phyloP scores from a whole-genome alignment of 2,888 invertebrate species.

The Watsonalla binaria region DNA sequence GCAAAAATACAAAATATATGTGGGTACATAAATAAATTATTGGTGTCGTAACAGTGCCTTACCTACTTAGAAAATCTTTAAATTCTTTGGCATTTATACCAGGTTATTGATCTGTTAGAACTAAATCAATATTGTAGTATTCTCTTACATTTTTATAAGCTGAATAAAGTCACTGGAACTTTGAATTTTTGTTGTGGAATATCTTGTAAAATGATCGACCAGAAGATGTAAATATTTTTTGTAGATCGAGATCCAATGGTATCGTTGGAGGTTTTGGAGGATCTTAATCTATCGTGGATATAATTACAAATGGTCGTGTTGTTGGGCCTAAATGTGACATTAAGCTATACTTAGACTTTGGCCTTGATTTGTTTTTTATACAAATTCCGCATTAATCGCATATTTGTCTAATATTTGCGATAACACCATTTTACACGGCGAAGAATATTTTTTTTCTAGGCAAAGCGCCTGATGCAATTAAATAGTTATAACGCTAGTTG shows the following conservation, averaged over 20 bases:
- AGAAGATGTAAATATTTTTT: conserved; percentile 23
- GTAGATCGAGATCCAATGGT: conserved; percentile 22
- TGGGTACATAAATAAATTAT: no score
- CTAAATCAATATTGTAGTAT: conserved; percentile 11
- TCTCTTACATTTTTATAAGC: conserved; percentile 8
- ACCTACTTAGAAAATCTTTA: conserved; percentile 13
- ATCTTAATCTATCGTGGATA: no score
- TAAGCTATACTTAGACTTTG: conserved; percentile 10
- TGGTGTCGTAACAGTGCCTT: no score
- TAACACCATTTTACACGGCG: conserved; percentile 11
- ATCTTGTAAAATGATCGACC: conserved; percentile 4
- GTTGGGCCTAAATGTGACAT: conserved; percentile 22
- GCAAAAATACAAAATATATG: no score
- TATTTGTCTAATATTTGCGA: not conserved
- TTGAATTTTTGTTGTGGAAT: conserved; percentile 19
- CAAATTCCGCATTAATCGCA: conserved; percentile 9
- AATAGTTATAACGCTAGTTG: no score
- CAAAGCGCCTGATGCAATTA: no score
- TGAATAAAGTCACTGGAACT: conserved; percentile 19
- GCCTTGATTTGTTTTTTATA: conserved; percentile 15
- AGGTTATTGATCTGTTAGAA: conserved; percentile 26
- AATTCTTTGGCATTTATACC: conserved; percentile 26
- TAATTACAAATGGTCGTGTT: conserved; percentile 15
- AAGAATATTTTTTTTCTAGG: no score
- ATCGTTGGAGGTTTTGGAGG: no score